These are phyloP conservation scores for Bettongia penicillata DNA, from an alignment of 2,113 vertebrate genomes.

Conservation along the genomic window DNA sequence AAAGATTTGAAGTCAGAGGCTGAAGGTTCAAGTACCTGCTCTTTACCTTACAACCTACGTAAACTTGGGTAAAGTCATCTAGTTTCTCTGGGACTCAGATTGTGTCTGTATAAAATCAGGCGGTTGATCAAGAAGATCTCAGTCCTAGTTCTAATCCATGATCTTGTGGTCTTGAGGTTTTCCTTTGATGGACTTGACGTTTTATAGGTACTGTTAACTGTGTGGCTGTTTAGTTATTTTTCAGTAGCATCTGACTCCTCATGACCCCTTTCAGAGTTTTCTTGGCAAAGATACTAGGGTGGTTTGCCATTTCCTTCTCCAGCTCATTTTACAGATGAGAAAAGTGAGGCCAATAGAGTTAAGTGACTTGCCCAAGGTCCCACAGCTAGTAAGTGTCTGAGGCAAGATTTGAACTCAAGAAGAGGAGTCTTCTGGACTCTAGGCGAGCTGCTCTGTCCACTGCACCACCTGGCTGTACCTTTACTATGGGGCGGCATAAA, in stretches of 20 bases:
- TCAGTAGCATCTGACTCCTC: background rate
- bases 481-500: background rate
- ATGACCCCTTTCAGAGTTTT: background rate
- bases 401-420: background rate
- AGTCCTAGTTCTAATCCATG: background rate
- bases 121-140: background rate
- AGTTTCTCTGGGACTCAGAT: background rate
- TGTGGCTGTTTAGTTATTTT: background rate
- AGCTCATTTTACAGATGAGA: background rate
- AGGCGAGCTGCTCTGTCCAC: background rate
- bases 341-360: background rate
- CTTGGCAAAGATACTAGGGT: background rate
- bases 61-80: background rate
- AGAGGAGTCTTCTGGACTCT: background rate
- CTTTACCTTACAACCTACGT: background rate
- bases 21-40: background rate
- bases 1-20: background rate
- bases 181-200: background rate
- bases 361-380: background rate
- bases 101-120: background rate
- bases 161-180: background rate
- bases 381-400: background rate
- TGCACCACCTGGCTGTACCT: background rate
- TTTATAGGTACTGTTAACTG: background rate
- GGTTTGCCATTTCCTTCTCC: background rate